Conservation (phyloP, 1,140 invertebrate species). For the Muscidifurax raptorellus region DNA sequence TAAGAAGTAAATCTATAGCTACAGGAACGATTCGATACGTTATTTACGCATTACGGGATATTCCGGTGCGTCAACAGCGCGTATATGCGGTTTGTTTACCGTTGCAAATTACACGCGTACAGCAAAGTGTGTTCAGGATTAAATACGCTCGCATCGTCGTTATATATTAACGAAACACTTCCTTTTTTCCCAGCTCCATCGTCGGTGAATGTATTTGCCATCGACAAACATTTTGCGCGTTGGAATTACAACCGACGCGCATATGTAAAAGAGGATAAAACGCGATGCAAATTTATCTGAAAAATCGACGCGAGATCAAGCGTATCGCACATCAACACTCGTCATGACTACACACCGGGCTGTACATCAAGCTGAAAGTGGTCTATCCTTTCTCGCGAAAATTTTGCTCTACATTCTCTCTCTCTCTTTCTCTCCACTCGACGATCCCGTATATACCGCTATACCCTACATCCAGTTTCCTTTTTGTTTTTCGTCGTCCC, state of each 20-base stretch:
- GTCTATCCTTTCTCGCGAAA: background rate
- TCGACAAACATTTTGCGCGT: background rate
- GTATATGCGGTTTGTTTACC: background rate
- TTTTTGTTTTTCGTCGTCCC: slow-evolving; percentile 29
- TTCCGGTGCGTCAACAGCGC: background rate
- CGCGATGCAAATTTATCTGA: background rate
- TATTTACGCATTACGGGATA: background rate
- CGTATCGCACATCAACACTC: background rate
- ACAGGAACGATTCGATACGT: background rate
- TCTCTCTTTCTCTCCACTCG: background rate
- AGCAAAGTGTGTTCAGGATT: background rate
- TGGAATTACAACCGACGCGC: background rate
- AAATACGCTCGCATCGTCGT: background rate
- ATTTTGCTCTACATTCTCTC: background rate
- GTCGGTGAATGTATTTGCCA: background rate
- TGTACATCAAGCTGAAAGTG: background rate
- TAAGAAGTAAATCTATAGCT: too few relatives aligned
- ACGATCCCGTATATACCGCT: background rate
- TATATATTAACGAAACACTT: background rate
- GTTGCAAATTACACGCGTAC: background rate
- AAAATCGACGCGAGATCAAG: background rate
- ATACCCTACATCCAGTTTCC: background rate
- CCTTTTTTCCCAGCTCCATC: background rate
- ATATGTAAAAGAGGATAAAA: background rate
- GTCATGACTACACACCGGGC: too few relatives aligned